Evolutionary conservation across 2,888 invertebrate species (phyloP), one percentile per base, ranked within the genome.

Genomic region (Apamea crenata): DNA sequence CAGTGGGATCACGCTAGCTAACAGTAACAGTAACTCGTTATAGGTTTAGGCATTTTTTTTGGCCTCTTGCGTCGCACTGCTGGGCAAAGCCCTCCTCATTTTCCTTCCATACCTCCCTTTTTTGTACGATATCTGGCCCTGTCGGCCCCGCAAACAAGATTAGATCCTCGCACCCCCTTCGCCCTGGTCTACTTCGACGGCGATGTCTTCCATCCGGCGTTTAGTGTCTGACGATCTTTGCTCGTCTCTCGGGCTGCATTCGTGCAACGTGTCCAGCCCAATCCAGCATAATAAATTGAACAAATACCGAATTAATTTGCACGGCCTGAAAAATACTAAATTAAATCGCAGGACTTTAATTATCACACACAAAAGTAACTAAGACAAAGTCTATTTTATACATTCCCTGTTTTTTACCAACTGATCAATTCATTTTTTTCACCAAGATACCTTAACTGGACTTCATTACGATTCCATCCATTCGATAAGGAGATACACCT

Each of bases 381-480:
- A 36, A 53, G 0, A 5, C 53, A 10, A 53, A 65, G 2, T 53
- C 18, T 12, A 2, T 25, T 50, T 40, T 7, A 10, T 67, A 44
- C 50, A 32, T 65, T 50, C 32, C 47, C 0, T 53, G 50, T 25
- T 50, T 21, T 69, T 56, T 59, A 63, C 18, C 2, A 16, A 36
- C 16, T 18, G 32, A 66, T 50, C 50, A 36, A 61, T 53, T 44
- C 53, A 78, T 72, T 79, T 68, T 68, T 84, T 82, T 79, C 40
- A 16, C 32, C 18, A 56, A 83, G 32, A 75, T 50, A 10, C 29
- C 16, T 29, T 32, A 65, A 61, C 76, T 53, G 29, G 53, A 76
- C 71, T 56, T 73, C 83, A 63, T 84, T 87, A 72, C 84, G 74
- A 87, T 80, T 68, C 50, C 50, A 84, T 74, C 74, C 44, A 69